These are phyloP conservation scores for Heliconius himera DNA, from an alignment of 1,140 invertebrate species.

Conservation along the genomic window DNA sequence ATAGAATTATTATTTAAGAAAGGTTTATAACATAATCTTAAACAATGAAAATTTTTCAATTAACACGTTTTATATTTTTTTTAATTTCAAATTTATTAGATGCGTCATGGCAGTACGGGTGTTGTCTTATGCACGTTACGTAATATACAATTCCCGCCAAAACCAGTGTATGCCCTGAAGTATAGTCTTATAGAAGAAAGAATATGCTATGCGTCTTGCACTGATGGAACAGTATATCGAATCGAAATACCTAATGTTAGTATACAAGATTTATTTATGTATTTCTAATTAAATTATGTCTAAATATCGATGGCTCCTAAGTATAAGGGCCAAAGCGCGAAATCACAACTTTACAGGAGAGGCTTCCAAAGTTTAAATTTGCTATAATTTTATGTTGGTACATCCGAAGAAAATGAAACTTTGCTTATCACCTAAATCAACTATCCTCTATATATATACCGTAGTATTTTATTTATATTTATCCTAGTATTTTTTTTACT, in stretches of 20 bases:
- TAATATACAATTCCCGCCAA: constrained; percentile 72
- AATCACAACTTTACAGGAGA: no score
- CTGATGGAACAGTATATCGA: constrained; percentile 65
- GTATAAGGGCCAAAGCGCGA: no score
- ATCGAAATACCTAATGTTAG: constrained; percentile 72
- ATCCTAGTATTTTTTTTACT: no score
- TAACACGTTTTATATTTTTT: neutral
- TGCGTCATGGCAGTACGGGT: constrained; percentile 72
- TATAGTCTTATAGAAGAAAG: constrained; percentile 64
- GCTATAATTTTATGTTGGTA: no score
- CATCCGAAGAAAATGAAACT: no score
- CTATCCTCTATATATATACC: no score
- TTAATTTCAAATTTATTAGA: constrained; percentile 44
- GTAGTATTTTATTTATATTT: no score
- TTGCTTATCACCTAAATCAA: no score
- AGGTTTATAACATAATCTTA: no score
- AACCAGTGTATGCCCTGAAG: constrained; percentile 64
- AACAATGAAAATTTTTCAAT: neutral
- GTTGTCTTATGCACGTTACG: constrained; percentile 65
- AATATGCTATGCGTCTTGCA: constrained; percentile 71
- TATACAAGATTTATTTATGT: neutral
- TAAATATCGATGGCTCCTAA: no score
- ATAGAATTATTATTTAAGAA: neutral
- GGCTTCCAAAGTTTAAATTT: no score
- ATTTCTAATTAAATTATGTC: neutral